Base-by-base conservation (phyloP, 2,113 vertebrate species). In the Girardinichthys multiradiatus region DNA sequence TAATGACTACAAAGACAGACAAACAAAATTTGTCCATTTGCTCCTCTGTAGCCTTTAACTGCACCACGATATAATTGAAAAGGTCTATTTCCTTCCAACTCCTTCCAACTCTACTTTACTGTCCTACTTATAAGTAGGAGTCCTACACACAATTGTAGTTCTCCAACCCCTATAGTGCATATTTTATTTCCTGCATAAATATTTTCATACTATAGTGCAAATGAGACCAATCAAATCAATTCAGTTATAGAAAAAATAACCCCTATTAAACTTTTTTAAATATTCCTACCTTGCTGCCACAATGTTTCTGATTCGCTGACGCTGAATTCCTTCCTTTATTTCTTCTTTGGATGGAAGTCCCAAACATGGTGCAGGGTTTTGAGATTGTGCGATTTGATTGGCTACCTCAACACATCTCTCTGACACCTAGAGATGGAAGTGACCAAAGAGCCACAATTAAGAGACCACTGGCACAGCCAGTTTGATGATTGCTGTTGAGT, bases 231-330 rank as follows among this genome's bases (percentile, higher is more conserved):
- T 24, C 9, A 28, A 28, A 59, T 29, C 28, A 29, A 11, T 27
- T 57, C 28, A 29, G n/a, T 27, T 57, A 15, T 1, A 8, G 59
- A 31, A 10, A 10, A 24, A 12, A 28, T 5, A 31, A 45, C 42
- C 15, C 7, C n/a, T 6, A 0, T 42, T 29, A 10, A 11, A 17
- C 58, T 31, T 15, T 21, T 27, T 24, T 70, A 27, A 29, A 1
- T 63, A 42, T 58, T 87, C 86, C 85, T 87, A 97, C 97, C 92
- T 92, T 35, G 96, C 79, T 63, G 96, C 92, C 6, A 98, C 96
- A 9, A 92, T 88, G 5, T 93, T 98, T 90, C 93, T 97, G 82
- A 94, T 96, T 75, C 92, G 91, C 84, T 98, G 96, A 8, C 94
- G 93, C 64, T 94, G 91, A 86, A 95, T 90, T 76, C 96, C 96